Evolutionary conservation across 2,888 invertebrate species (phyloP).

Genomic region (Salpingus planirostris): DNA sequence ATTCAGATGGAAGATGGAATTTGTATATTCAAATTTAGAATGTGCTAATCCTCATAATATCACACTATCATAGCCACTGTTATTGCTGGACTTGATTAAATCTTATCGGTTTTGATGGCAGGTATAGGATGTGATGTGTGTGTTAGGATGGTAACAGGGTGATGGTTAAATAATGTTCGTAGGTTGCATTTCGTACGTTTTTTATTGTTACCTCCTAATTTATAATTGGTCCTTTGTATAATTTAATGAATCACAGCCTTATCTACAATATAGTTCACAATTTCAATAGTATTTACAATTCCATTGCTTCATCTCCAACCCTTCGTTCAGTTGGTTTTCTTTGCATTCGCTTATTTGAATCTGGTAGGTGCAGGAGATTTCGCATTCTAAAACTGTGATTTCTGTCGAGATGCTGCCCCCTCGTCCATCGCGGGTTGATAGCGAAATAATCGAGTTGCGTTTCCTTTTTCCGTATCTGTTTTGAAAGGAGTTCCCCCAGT

Average conservation of each 20-base stretch:
- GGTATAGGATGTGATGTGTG: too few species aligned
- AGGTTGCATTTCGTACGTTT: too few species aligned
- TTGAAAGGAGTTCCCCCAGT: constrained; percentile 25
- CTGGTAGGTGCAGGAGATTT: constrained; percentile 13
- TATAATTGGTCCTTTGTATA: too few species aligned
- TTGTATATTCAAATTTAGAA: too few species aligned
- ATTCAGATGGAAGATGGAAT: too few species aligned
- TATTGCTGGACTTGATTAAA: too few species aligned
- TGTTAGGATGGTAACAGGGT: too few species aligned
- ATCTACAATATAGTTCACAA: constrained; percentile 2
- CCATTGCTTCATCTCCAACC: constrained; percentile 24
- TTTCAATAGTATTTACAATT: constrained; percentile 17
- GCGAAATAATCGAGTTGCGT: constrained; percentile 23
- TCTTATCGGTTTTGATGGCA: too few species aligned
- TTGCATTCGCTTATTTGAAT: constrained; percentile 20
- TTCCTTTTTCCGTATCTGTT: constrained; percentile 17
- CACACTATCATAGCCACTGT: too few species aligned
- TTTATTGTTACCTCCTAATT: too few species aligned
- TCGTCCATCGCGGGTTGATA: constrained; percentile 24
- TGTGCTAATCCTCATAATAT: too few species aligned
- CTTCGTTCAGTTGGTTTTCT: constrained; percentile 32
- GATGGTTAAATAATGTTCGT: too few species aligned
- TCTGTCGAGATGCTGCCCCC: constrained; percentile 32
- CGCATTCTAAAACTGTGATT: constrained; percentile 30
- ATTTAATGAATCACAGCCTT: constrained; percentile 11